phyloP scores from a whole-genome alignment of 1,140 invertebrate species.

The Caenorhabditis remanei region DNA sequence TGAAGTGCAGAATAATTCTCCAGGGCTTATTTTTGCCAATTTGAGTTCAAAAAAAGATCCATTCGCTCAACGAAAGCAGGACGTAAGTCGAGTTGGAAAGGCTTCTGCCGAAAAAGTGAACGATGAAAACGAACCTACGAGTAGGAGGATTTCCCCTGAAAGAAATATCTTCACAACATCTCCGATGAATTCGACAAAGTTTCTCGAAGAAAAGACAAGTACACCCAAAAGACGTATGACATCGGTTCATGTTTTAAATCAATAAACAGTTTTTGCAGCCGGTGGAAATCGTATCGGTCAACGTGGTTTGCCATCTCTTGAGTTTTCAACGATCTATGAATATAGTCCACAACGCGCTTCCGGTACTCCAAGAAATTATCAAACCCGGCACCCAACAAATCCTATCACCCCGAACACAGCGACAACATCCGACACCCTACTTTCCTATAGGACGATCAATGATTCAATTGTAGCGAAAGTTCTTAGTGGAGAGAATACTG shows the following conservation, averaged over 20 bases:
- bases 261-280: neutral
- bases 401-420: neutral
- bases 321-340: constrained; percentile 10
- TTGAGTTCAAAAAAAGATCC: neutral
- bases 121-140: neutral
- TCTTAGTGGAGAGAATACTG: neutral
- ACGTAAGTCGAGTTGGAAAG: neutral
- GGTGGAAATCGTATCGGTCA: neutral
- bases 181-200: constrained; percentile 36
- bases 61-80: neutral
- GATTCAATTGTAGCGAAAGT: neutral
- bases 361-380: neutral
- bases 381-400: neutral
- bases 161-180: neutral
- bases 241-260: neutral
- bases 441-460: neutral
- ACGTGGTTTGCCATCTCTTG: neutral
- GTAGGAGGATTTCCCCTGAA: neutral
- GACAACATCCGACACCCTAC: neutral
- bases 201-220: constrained; percentile 21
- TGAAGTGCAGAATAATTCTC: constrained; percentile 1
- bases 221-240: constrained; percentile 6
- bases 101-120: neutral
- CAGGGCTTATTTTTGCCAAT: neutral
- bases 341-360: constrained; percentile 6